A percentile compares a stretch with the other conserved stretches of the same genome.
Evolutionary conservation across 2,797 vertebrate species (phyloP).

Genomic region (Aeoliscus strigatus): DNA sequence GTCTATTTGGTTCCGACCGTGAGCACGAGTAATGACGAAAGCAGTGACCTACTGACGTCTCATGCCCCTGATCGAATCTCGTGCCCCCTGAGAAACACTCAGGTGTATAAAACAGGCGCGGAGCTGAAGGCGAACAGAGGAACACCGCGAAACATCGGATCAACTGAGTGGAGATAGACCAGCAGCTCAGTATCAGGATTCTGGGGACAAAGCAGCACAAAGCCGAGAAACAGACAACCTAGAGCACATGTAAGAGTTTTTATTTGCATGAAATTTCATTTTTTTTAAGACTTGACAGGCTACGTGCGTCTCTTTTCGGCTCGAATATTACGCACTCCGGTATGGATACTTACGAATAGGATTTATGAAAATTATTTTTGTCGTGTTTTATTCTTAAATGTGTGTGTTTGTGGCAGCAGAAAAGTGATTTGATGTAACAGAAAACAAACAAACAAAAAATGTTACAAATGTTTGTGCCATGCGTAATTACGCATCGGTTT

Average conservation of each 20-base stretch:
- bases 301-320: too few species aligned
- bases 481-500: slow-evolving; percentile 55
- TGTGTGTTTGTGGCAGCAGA: not conserved
- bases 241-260: slow-evolving; percentile 63
- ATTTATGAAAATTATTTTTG: too few species aligned
- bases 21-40: slow-evolving; percentile 72
- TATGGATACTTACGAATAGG: too few species aligned
- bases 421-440: too few species aligned
- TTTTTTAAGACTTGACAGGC: not conserved
- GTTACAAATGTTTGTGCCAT: not conserved
- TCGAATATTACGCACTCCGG: too few species aligned
- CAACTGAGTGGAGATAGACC: slow-evolving; percentile 52
- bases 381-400: too few species aligned
- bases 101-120: slow-evolving; percentile 85
- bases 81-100: slow-evolving; percentile 74
- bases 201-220: slow-evolving; percentile 57
- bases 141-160: slow-evolving; percentile 32
- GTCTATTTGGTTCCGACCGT: slow-evolving; percentile 45
- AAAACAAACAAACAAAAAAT: too few species aligned
- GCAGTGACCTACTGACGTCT: slow-evolving; percentile 85
- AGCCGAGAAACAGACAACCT: slow-evolving; percentile 23
- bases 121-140: slow-evolving; percentile 72
- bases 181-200: slow-evolving; percentile 60
- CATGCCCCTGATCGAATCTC: slow-evolving; percentile 73
- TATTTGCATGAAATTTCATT: not conserved